Evolutionary conservation across 2,888 invertebrate species (phyloP).

Genomic region (Dascillus cervinus): DNA sequence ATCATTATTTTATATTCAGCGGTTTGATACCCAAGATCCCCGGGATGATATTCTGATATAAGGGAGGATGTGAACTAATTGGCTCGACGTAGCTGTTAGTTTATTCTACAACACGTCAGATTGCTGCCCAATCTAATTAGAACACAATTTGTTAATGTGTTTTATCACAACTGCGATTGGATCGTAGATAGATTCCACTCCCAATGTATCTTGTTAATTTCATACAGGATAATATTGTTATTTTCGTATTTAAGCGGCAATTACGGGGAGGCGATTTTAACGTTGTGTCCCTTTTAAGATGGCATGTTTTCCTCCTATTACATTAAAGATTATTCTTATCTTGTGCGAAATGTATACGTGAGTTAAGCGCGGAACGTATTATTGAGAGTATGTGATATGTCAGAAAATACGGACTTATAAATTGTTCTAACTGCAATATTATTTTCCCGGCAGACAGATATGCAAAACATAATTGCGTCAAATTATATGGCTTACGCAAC

Average conservation of each 20-base stretch:
- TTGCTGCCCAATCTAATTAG: constrained; percentile 45
- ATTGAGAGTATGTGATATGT: constrained; percentile 24
- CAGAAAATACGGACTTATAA: constrained; percentile 16
- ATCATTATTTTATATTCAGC: no score
- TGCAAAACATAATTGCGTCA: constrained; percentile 36
- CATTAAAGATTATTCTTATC: constrained; percentile 38
- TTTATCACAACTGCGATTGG: constrained; percentile 42
- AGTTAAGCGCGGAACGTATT: constrained; percentile 30
- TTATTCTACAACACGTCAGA: constrained; percentile 40
- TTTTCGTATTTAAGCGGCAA: no score
- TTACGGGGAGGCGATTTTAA: no score
- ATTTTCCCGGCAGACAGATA: constrained; percentile 34
- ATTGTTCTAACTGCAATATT: constrained; percentile 20
- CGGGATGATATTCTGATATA: not conserved
- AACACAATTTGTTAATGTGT: constrained; percentile 46
- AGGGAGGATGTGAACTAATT: constrained; percentile 34
- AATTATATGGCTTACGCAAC: constrained; percentile 31
- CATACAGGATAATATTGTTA: no score
- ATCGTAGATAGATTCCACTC: constrained; percentile 31
- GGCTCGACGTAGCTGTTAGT: constrained; percentile 35
- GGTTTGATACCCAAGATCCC: no score
- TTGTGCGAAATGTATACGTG: constrained; percentile 32
- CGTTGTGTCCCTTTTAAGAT: constrained; percentile 29
- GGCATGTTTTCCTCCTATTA: constrained; percentile 38
- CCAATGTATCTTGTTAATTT: constrained; percentile 26